Evolutionary conservation across 2,888 invertebrate genomes (phyloP).

Genomic region (Epirrhoe tristata): DNA sequence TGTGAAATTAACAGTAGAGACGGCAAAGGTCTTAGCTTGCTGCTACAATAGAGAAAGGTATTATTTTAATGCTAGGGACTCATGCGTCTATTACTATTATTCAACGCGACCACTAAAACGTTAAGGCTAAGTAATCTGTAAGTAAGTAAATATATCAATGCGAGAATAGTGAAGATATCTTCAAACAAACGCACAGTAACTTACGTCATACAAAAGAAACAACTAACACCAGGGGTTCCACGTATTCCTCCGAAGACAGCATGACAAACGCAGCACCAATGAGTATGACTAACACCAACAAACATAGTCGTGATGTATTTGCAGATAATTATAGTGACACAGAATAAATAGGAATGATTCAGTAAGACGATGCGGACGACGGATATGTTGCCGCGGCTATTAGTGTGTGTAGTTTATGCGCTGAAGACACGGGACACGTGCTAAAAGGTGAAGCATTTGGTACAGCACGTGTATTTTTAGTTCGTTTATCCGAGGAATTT

Average conservation of each 20-base stretch:
- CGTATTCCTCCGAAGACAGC: slow-evolving; percentile 28
- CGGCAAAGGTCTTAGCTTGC: slow-evolving; percentile 7
- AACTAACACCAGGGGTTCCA: slow-evolving; percentile 23
- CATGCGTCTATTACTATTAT: no score
- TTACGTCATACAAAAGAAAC: slow-evolving; percentile 17
- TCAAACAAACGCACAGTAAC: not conserved
- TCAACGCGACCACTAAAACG: no score
- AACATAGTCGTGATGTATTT: slow-evolving; percentile 35
- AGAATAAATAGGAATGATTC: slow-evolving; percentile 34
- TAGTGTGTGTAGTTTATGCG: slow-evolving; percentile 27
- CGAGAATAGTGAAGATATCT: not conserved
- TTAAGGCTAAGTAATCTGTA: no score
- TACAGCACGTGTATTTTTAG: slow-evolving; percentile 5
- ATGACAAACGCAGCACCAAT: slow-evolving; percentile 30
- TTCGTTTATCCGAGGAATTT: not conserved
- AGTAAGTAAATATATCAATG: not conserved
- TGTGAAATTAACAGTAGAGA: slow-evolving; percentile 28
- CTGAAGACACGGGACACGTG: slow-evolving; percentile 12
- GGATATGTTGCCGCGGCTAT: slow-evolving; percentile 29
- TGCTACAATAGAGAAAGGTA: not conserved
- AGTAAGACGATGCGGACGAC: slow-evolving; percentile 32
- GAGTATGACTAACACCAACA: slow-evolving; percentile 39
- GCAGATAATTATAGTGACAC: slow-evolving; percentile 40
- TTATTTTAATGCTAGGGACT: not conserved
- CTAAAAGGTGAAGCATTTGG: slow-evolving; percentile 27